Percentiles rank a stretch among this genome's conserved stretches.
Evolutionary conservation across 2,797 vertebrate genomes (phyloP).

Genomic region (Crotalus adamanteus): DNA sequence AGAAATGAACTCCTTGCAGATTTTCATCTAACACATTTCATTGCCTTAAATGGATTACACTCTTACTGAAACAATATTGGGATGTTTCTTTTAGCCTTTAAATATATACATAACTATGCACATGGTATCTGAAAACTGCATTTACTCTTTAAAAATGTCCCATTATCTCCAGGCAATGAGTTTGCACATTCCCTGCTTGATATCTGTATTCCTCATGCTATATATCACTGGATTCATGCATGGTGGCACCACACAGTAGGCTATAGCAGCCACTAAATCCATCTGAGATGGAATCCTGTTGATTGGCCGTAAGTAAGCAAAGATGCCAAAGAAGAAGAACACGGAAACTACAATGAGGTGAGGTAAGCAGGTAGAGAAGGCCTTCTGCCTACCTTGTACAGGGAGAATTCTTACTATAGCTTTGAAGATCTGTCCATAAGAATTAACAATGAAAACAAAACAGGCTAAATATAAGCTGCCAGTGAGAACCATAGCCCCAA

Average conservation of each 20-base stretch:
- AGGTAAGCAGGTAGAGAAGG: slow-evolving; percentile 8
- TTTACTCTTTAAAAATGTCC: neutral
- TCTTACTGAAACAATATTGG: neutral
- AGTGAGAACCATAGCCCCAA: neutral
- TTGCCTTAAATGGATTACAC: neutral
- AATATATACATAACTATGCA: neutral
- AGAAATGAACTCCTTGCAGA: neutral
- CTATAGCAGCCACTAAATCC: neutral
- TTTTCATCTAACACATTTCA: neutral
- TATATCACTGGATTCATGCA: slow-evolving; percentile 6
- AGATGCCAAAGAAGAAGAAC: neutral
- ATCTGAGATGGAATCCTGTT: neutral
- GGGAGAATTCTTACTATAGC: neutral
- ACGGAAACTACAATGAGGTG: neutral
- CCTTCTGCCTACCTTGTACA: neutral
- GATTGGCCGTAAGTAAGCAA: neutral
- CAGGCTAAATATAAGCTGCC: neutral
- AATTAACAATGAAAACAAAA: neutral
- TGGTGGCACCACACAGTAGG: neutral
- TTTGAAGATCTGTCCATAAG: slow-evolving; percentile 10
- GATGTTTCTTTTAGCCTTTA: neutral
- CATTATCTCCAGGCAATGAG: neutral
- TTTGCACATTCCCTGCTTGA: neutral
- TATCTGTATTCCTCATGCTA: slow-evolving; percentile 5
- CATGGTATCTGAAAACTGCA: neutral